Base-by-base conservation (phyloP, 2,113 vertebrate genomes). In the Rostratula benghalensis region DNA sequence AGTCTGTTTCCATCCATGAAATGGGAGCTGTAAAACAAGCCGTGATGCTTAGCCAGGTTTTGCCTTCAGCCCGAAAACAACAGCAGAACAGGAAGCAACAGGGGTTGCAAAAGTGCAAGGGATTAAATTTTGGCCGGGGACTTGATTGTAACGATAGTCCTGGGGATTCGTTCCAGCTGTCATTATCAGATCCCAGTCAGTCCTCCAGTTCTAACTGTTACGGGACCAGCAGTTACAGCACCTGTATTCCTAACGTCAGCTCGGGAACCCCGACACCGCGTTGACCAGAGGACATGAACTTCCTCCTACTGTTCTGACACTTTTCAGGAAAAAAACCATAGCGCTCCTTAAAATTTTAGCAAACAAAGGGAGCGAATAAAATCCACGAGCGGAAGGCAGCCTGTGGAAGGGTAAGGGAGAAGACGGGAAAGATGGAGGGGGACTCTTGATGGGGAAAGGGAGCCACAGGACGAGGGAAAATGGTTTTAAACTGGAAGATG, bases 101-200 rank as follows among this genome's bases (percentile, higher is more conserved):
- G 88, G 90, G 90, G 94, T 71, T 87, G 94, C 95, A 96, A 75
- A 97, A 93, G 93, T 96, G 92, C 93, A 95, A 35, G 0, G n/a
- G 88, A 96, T 97, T 92, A 83, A 81, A 83, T 94, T 93, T 81
- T 96, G 93, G 92, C 95, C 88, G 22, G 64, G n/a, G 83, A 70
- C 51, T 74, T 96, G 95, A 96, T 94, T 93, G 53, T 64, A 86
- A 57, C 0, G 87, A 95, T 45, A 96, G 89, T 69, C 93, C 39
- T 64, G 89, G 94, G 94, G 95, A 96, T 97, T 95, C 83, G 68
- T 83, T 95, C 94, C 93, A 91, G 95, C 93, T 94, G 93, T 84
- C 73, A 60, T 35, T 46, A 74, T 65, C 87, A 63, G 95, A 89
- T 61, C 84, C 95, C 31, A 53, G 39, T 56, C 93, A 85, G 87